Percentiles rank a stretch among this genome's conserved stretches.
Conservation (phyloP, 2,113 vertebrate genomes). For the Forbesichthys papilliferus region DNA sequence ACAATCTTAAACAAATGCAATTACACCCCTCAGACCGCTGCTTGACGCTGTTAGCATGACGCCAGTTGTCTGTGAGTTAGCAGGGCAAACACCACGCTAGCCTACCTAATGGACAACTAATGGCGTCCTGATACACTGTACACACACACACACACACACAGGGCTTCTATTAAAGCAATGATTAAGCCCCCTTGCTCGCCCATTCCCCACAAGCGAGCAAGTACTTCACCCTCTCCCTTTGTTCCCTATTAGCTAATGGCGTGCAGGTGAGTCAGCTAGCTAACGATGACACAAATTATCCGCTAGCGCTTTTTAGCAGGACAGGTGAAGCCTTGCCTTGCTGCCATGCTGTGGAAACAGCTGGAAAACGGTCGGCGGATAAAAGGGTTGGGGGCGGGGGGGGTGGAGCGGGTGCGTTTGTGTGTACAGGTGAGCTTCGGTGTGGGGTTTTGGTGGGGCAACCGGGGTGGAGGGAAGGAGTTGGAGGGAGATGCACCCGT, state of each 20-base stretch:
- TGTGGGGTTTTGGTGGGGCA: slow-evolving; percentile 26
- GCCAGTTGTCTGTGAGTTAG: slow-evolving; percentile 53
- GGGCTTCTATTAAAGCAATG: slow-evolving; percentile 56
- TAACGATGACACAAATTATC: slow-evolving; percentile 33
- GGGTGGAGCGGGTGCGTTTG: not conserved
- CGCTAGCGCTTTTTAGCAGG: slow-evolving; percentile 1
- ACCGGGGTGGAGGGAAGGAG: slow-evolving; percentile 47
- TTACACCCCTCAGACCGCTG: slow-evolving; percentile 48
- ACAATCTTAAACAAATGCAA: slow-evolving; percentile 67
- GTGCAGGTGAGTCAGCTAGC: slow-evolving; percentile 54
- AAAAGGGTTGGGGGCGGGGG: not conserved
- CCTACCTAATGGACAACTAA: slow-evolving; percentile 60
- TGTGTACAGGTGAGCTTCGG: not conserved
- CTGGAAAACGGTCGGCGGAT: not conserved
- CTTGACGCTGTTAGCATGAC: slow-evolving; percentile 47
- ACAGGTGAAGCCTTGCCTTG: not conserved
- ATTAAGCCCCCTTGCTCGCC: slow-evolving; percentile 52
- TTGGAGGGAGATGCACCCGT: slow-evolving; percentile 67
- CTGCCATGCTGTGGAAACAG: not conserved
- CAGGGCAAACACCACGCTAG: slow-evolving; percentile 45
- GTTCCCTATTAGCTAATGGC: slow-evolving; percentile 64
- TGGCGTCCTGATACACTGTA: slow-evolving; percentile 47
- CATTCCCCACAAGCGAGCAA: slow-evolving; percentile 38
- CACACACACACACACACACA: slow-evolving; percentile 29
- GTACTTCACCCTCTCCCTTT: slow-evolving; percentile 72